Base-by-base conservation (phyloP, 1,140 invertebrate genomes). In the Leptestheria dahalacensis region DNA sequence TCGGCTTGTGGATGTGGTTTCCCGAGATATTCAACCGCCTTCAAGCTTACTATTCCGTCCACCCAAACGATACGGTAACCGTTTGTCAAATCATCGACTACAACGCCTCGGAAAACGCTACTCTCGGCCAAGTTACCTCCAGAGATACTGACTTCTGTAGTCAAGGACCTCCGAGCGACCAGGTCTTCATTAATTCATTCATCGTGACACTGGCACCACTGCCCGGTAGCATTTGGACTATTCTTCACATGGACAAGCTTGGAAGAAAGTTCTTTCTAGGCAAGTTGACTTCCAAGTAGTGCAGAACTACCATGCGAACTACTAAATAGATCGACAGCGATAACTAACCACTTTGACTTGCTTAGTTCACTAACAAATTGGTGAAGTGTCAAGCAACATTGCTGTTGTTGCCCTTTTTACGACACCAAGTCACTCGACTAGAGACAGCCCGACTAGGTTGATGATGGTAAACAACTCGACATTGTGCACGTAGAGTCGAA, bases 1-100 rank as follows among this genome's bases (percentile, higher is more conserved):
- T 90, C 66, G 86, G 86, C 51, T 73, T 90, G 21, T 88, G 89
- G 85, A 88, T 91, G 83, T 91, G 88, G 88, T 91, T 91, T 73
- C 87, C 88, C 0, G 87, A 90, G 72, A 77, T 91, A 62, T 90
- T 88, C 73, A 86, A 87, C 69, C 82, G 87, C 48, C 88, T 88
- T 67, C 84, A 88, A 68, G 82, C 85, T 68, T 91, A 78, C 70
- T 77, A 80, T 57, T 75, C 77, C 29, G 75, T 67, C 0, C 65
- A 76, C 15, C 33, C 33, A 64, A 73, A 78, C 61, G 64, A 77
- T 60, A 74, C 75, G 48, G 84, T 85, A 0, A 80, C 80, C 57
- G 84, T 89, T 41, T 90, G 86, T 65, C 68, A 81, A 62, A 84
- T 89, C 25, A 88, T 84, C 10, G 72, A 80, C 0, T 88, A 82